Evolutionary conservation across 2,888 invertebrate genomes (phyloP).

Genomic region (Biston stratarius): DNA sequence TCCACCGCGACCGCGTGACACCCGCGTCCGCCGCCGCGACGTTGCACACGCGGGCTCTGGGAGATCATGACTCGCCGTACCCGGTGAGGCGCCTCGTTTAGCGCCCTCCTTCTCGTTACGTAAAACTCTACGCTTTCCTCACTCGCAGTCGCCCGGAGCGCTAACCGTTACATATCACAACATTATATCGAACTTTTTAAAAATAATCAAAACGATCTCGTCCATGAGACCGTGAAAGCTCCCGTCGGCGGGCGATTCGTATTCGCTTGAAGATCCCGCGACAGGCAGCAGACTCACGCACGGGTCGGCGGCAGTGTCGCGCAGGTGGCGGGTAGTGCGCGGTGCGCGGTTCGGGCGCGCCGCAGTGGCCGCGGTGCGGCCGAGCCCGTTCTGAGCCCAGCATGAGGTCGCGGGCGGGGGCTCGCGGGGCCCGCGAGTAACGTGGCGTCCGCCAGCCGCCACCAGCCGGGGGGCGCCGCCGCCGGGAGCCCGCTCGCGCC

Average conservation of each 20-base stretch:
- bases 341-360: constrained; percentile 62
- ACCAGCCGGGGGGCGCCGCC: constrained; percentile 78
- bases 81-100: constrained; percentile 74
- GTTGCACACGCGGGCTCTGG: constrained; percentile 68
- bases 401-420: constrained; percentile 49
- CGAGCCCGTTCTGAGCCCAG: constrained; percentile 53
- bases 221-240: constrained; percentile 18
- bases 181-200: constrained; percentile 54
- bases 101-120: constrained; percentile 73
- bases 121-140: constrained; percentile 59
- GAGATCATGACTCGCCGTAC: constrained; percentile 76
- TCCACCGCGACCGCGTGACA: constrained; percentile 69
- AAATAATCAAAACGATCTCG: constrained; percentile 46
- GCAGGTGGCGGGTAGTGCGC: constrained; percentile 56
- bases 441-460: constrained; percentile 68
- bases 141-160: constrained; percentile 45
- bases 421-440: constrained; percentile 61
- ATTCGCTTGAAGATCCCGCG: constrained; percentile 19
- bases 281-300: constrained; percentile 13
- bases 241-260: constrained; percentile 6
- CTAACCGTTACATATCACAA: constrained; percentile 59
- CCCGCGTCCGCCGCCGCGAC: constrained; percentile 63
- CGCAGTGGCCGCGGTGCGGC: constrained; percentile 66
- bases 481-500: constrained; percentile 74
- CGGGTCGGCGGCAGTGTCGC: constrained; percentile 45